A percentile compares a stretch with the other conserved stretches of the same genome.
Evolutionary conservation across 1,140 invertebrate species (phyloP).

Genomic region (Drosophila setifemur): DNA sequence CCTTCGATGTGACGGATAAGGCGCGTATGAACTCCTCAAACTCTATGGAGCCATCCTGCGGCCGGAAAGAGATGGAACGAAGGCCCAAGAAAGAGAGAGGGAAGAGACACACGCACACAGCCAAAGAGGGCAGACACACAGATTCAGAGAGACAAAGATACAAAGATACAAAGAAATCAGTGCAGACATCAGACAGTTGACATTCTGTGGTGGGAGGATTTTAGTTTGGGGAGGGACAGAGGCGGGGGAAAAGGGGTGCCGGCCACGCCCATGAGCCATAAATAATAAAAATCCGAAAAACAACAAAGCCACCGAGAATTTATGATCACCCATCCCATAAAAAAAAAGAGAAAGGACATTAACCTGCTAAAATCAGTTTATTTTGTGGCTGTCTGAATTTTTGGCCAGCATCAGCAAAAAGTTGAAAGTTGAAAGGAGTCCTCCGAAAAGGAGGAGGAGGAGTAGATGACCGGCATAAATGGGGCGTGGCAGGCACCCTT

Average conservation of each 20-base stretch:
- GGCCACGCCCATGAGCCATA: slow-evolving; percentile 53
- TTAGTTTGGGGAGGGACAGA: too few relatives aligned
- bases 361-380: slow-evolving; percentile 37
- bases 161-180: slow-evolving; percentile 52
- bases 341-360: background rate
- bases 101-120: slow-evolving; percentile 5
- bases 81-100: background rate
- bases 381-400: slow-evolving; percentile 28
- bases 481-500: slow-evolving; percentile 15
- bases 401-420: slow-evolving; percentile 11
- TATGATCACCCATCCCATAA: slow-evolving; percentile 43
- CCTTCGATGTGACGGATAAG: slow-evolving; percentile 96
- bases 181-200: slow-evolving; percentile 63
- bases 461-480: too few relatives aligned
- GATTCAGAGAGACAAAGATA: background rate
- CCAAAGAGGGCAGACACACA: background rate
- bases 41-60: slow-evolving; percentile 97
- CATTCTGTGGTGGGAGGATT: slow-evolving; percentile 36
- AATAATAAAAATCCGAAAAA: slow-evolving; percentile 49
- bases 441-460: too few relatives aligned
- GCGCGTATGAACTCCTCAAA: slow-evolving; percentile 99
- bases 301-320: slow-evolving; percentile 21
- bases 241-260: background rate
- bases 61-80: background rate
- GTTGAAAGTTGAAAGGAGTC: too few relatives aligned